phyloP scores from a whole-genome alignment of 2,888 invertebrate species.

The Bugulina stolonifera region DNA sequence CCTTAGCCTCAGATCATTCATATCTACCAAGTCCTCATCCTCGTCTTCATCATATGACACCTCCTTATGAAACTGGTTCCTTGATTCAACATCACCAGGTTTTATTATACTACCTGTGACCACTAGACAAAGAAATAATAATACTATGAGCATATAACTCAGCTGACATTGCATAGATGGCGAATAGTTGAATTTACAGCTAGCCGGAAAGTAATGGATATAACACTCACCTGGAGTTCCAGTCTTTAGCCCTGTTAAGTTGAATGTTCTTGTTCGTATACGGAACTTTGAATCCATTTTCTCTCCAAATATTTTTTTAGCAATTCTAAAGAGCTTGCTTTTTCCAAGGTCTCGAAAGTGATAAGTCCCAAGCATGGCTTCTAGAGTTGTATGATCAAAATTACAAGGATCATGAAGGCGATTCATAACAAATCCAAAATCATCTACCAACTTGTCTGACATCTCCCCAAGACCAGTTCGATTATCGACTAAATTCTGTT shows the following conservation, averaged over 20 bases:
- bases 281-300: constrained; percentile 27
- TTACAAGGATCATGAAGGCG: constrained; percentile 47
- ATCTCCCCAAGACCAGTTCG: constrained; percentile 22
- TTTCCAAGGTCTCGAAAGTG: constrained; percentile 41
- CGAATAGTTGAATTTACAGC: no score
- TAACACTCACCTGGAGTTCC: constrained; percentile 14
- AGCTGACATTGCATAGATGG: no score
- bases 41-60: background rate
- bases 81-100: background rate
- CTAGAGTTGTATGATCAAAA: constrained; percentile 44
- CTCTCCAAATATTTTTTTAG: constrained; percentile 46
- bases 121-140: background rate
- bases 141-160: background rate
- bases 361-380: constrained; percentile 41
- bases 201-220: no score
- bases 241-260: background rate
- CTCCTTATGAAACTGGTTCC: background rate
- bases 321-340: constrained; percentile 45
- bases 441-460: constrained; percentile 27
- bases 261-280: constrained; percentile 10
- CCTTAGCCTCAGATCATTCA: constrained; percentile 16
- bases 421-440: constrained; percentile 35
- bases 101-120: background rate
- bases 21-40: constrained; percentile 17
- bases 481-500: background rate